Evolutionary conservation across 2,888 invertebrate genomes (phyloP), one percentile per base, ranked within the genome.

Genomic region (Patella caerulea): DNA sequence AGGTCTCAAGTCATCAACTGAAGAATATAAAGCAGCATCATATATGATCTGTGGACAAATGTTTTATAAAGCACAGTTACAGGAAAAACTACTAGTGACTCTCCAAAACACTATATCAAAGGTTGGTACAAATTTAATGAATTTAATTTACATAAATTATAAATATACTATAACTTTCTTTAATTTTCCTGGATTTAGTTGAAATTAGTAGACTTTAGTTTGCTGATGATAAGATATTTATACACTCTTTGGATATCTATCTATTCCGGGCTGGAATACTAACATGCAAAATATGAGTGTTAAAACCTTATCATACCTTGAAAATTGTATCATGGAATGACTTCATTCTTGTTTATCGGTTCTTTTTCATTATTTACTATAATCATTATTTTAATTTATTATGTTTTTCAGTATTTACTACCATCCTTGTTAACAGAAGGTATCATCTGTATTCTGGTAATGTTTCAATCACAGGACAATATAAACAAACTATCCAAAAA

Each of bases 41-140:
- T 95, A 95, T 88, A 94, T 96, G 91, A 94, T 97, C 52, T 91
- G 95, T 0, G 95, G 95, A 0, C 95, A 95, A 87, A 89, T 97
- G 17, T 92, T 95, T 0, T 93, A 94, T 0, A 95, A 95, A 92
- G 93, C 94, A 3, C 93, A 92, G 72, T 88, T 97, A 1, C 93
- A 93, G 56, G 84, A 91, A 2, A 93, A 93, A 73, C 89, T 95
- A 0, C 93, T 95, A 81, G 92, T 93, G 78, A 93, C 93, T 17
- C 91, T 96, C 0, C 89, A 96, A 0, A 92, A 93, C 56, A 94
- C 94, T 79, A 92, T 94, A 12, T 92, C 93, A 1, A 93, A 93
- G 87, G 93, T 93, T 81, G 78, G 86, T 3, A 24, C 14, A 15
- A 15, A 56, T 11, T 24, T 5, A 19, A 56, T 56, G 0, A 56